phyloP scores from a whole-genome alignment of 2,797 vertebrate genomes.

The Saxicola maurus region DNA sequence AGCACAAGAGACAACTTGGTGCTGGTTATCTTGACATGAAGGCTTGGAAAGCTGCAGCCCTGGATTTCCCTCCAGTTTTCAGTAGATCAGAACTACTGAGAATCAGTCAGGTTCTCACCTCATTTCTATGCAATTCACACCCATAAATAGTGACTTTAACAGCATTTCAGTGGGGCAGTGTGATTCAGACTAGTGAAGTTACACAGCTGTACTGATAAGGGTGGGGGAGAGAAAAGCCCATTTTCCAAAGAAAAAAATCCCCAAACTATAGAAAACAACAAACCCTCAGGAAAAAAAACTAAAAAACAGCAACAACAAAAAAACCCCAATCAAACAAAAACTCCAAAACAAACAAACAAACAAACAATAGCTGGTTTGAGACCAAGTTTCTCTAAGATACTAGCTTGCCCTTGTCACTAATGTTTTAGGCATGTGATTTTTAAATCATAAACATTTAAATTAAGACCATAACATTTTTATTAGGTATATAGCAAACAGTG shows the following conservation, averaged over 20 bases:
- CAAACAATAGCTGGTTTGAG: background rate
- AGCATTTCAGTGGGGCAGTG: background rate
- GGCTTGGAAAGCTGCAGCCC: background rate
- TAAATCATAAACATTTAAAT: background rate
- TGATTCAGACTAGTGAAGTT: background rate
- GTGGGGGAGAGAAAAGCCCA: background rate
- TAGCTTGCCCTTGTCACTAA: background rate
- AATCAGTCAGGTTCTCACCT: background rate
- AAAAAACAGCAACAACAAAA: no score
- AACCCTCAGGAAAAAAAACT: background rate
- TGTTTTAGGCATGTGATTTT: background rate
- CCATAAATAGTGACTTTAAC: background rate
- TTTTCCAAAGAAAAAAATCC: background rate
- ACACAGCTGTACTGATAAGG: background rate
- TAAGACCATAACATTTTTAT: background rate
- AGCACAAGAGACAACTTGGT: background rate
- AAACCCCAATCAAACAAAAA: no score
- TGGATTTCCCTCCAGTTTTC: background rate
- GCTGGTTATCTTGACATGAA: background rate
- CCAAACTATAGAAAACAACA: background rate
- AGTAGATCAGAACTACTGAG: background rate
- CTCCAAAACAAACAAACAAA: no score
- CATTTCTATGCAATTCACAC: background rate
- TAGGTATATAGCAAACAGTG: background rate
- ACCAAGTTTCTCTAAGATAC: background rate